Evolutionary conservation across 2,113 vertebrate species (phyloP).

Genomic region (Chaetura pelagica): DNA sequence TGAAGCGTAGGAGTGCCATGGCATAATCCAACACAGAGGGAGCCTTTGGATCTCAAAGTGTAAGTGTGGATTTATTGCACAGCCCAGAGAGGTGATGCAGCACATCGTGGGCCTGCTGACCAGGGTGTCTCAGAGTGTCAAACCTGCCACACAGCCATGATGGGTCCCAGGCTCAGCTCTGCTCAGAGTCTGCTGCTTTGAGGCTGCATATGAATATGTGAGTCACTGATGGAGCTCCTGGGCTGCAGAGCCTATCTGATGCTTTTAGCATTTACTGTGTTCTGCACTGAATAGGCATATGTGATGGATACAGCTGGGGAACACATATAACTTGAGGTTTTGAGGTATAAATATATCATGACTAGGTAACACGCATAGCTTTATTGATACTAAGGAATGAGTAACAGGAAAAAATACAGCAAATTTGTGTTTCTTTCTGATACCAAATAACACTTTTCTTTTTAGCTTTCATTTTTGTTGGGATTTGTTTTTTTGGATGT

Average conservation of each 20-base stretch:
- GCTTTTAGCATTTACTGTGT: background rate
- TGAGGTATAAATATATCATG: background rate
- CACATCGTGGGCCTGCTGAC: too few species aligned
- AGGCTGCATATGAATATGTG: background rate
- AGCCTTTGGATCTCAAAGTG: background rate
- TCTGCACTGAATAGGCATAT: background rate
- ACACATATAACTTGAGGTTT: background rate
- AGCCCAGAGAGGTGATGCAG: background rate
- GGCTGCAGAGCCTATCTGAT: background rate
- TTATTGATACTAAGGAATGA: background rate
- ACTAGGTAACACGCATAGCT: background rate
- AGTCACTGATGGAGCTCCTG: background rate
- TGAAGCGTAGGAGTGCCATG: too few species aligned
- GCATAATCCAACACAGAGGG: too few species aligned
- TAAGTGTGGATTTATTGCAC: background rate
- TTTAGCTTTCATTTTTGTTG: background rate
- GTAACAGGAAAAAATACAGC: background rate
- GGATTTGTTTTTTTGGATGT: background rate
- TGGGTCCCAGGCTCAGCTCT: background rate
- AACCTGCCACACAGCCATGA: background rate
- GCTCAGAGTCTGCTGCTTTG: background rate
- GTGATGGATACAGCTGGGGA: background rate
- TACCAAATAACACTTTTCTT: background rate
- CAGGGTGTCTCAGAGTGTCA: rapidly evolving
- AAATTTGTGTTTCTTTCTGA: background rate